These are phyloP conservation scores for Boloria selene DNA, from an alignment of 2,888 invertebrate genomes.

Conservation along the genomic window DNA sequence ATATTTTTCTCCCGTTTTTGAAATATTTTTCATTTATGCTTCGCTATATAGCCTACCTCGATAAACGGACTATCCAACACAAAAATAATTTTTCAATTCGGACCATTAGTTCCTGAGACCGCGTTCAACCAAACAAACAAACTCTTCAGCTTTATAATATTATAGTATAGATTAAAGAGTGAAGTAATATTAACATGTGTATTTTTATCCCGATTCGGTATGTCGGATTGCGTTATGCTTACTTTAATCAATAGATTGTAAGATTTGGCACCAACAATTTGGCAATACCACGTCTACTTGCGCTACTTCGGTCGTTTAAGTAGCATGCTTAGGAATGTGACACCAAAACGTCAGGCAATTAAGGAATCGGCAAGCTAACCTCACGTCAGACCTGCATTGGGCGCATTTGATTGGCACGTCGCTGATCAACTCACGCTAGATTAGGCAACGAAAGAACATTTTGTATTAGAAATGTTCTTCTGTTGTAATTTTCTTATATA, in stretches of 20 bases:
- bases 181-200: slow-evolving; percentile 3
- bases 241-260: slow-evolving; percentile 1
- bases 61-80: too few relatives aligned
- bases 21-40: too few relatives aligned
- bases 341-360: slow-evolving; percentile 83
- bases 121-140: too few relatives aligned
- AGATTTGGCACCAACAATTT: slow-evolving; percentile 31
- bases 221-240: slow-evolving; percentile 1
- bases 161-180: neutral
- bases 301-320: slow-evolving; percentile 51
- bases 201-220: neutral
- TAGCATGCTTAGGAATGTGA: slow-evolving; percentile 72
- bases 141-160: too few relatives aligned
- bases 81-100: too few relatives aligned
- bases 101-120: too few relatives aligned
- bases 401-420: slow-evolving; percentile 73
- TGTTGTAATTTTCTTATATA: too few relatives aligned
- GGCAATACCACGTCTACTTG: slow-evolving; percentile 33
- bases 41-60: too few relatives aligned
- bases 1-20: too few relatives aligned
- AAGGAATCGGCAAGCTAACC: slow-evolving; percentile 82
- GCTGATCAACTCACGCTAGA: slow-evolving; percentile 43
- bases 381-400: slow-evolving; percentile 75
- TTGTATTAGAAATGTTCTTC: neutral
- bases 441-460: slow-evolving; percentile 28